Evolutionary conservation across 2,888 invertebrate species (phyloP).

Genomic region (Deladenus siricidicola): DNA sequence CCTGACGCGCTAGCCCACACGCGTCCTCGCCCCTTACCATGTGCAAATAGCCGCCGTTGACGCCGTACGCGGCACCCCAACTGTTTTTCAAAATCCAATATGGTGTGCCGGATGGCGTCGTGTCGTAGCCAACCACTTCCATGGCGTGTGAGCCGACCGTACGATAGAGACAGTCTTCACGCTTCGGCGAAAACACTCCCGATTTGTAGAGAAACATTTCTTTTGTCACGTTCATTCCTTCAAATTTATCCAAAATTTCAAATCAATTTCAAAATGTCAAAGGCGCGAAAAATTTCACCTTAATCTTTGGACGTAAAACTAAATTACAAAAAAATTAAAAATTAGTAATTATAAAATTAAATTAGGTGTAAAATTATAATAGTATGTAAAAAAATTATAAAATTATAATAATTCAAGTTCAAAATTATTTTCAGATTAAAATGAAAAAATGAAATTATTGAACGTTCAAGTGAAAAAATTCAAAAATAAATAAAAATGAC

Average conservation of each 20-base stretch:
- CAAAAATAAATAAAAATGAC: too few species aligned
- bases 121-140: conserved; percentile 41
- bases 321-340: too few species aligned
- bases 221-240: conserved; percentile 43
- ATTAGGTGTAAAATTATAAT: too few species aligned
- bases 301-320: too few species aligned
- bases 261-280: background rate
- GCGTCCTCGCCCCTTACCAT: conserved; percentile 39
- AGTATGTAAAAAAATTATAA: too few species aligned
- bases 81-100: conserved; percentile 46
- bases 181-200: conserved; percentile 39
- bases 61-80: conserved; percentile 39
- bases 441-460: too few species aligned
- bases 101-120: conserved; percentile 15
- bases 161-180: conserved; percentile 28
- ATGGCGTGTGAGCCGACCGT: conserved; percentile 43
- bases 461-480: too few species aligned
- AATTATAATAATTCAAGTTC: too few species aligned
- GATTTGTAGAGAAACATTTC: conserved; percentile 38
- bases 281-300: too few species aligned
- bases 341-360: too few species aligned
- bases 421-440: too few species aligned
- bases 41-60: conserved; percentile 35
- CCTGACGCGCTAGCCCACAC: conserved; percentile 36
- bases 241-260: conserved; percentile 6